Base-by-base conservation (phyloP, 2,888 invertebrate genomes). In the Melanargia galathea region DNA sequence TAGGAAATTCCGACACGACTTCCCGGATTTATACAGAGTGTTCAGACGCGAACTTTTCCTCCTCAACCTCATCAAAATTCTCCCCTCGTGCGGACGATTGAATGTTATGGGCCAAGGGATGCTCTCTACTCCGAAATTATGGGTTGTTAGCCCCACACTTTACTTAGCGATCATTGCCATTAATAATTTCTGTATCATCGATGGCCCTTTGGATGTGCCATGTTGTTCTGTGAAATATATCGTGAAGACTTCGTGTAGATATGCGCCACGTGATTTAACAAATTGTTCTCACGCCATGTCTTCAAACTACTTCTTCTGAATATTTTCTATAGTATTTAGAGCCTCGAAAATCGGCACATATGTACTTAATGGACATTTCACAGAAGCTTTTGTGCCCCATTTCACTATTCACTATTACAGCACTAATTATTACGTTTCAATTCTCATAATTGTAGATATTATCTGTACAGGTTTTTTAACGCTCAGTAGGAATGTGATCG, bases 1-100 rank as follows among this genome's bases (percentile, higher is more conserved):
- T 87, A 87, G 81, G 79, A 88, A 89, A 89, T 87, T 87, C 87
- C 82, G 78, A 87, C 89, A 86, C 87, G 88, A 86, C 85, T 87
- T 82, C 78, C 72, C 82, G 87, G 87, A 88, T 88, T 89, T 89
- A 89, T 88, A 87, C 86, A 83, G 83, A 86, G 85, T 87, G 83
- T 86, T 83, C 81, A 76, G 82, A 80, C 80, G 84, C 79, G 85
- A 88, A 87, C 77, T 87, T 87, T 87, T 88, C 86, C 82, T 87
- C 82, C 81, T 49, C 26, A 40, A 82, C 85, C 86, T 88, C 87
- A 89, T 90, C 87, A 87, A 83, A 87, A 90, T 89, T 88, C 89
- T 82, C 80, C 84, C 86, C 82, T 83, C 87, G 89, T 81, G 73
- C 84, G 81, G 82, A 84, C 90, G 89, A 90, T 89, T 89, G 89